Evolutionary conservation across 2,888 invertebrate species (phyloP), one percentile per base, ranked within the genome.

Genomic region (Hipparchia sbordonii): DNA sequence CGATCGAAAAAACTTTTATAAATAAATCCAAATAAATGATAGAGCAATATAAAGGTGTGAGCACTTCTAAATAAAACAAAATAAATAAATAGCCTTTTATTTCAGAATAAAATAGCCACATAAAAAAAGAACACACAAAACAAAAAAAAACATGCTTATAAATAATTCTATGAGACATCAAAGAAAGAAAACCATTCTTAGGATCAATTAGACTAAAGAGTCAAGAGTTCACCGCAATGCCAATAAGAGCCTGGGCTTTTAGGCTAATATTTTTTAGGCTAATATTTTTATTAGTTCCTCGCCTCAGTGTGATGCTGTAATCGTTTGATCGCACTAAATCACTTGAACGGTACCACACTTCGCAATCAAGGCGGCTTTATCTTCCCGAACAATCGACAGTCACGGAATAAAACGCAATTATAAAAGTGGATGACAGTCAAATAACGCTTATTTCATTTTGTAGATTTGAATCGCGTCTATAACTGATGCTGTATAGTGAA

Each of bases 361-460:
- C n/a, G 60, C 48, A 51, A 68, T 68, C 59, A 12, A 13, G 48
- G 68, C 59, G n/a, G 48, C 48, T 8, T 68, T 59, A 68, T 68
- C 68, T 51, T 12, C 33, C 12, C 8, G 54, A 60, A 68, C 59
- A 59, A 68, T 68, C 68, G 59, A 60, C 59, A 59, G 46, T 68
- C 59, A 60, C 46, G 59, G 60, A 59, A 51, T 68, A 68, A 68
- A 60, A 59, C 51, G 59, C 68, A 68, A 68, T 68, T 68, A 68
- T 33, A 59, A 51, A 67, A 48, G 46, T 51, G 59, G 68, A 59
- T 56, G 57, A 67, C 67, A 67, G 45, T 56, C 45, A 3, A 13
- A 33, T 33, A 67, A 67, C 67, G 46, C 56, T 67, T 56, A 57
- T 57, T 67, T 46, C 5, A 66, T 66, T 13, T 56, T 7, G 57